Conservation (phyloP, 2,113 vertebrate genomes). For the Tonatia bakeri region DNA sequence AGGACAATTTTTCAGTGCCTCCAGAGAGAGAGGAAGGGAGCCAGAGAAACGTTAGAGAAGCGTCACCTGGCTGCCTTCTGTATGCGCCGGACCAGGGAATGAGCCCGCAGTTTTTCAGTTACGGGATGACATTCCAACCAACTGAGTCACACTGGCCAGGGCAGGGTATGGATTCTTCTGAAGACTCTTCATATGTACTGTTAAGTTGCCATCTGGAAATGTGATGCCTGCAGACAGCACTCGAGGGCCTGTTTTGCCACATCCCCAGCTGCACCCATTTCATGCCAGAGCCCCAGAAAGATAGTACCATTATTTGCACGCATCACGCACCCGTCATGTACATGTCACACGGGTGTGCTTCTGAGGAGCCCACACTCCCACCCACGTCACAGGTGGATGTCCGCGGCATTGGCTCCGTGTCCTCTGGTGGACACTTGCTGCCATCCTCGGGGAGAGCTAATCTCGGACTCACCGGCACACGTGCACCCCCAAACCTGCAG, state of each 20-base stretch:
- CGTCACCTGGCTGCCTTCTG: no score
- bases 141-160: no score
- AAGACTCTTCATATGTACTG: neutral
- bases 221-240: neutral
- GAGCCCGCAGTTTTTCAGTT: no score
- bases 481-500: neutral
- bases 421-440: neutral
- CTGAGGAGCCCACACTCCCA: neutral
- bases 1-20: neutral
- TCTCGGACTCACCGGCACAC: neutral
- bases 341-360: neutral
- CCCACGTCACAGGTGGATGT: neutral
- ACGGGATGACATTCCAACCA: no score
- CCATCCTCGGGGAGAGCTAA: neutral
- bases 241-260: neutral
- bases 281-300: neutral
- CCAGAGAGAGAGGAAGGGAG: neutral
- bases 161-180: neutral
- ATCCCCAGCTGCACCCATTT: neutral
- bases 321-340: rapidly evolving
- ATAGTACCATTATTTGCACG: rapidly evolving
- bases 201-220: neutral
- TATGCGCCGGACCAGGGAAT: no score
- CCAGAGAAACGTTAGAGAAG: neutral
- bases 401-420: neutral